These are phyloP conservation scores for Archips crataeganus DNA, from an alignment of 2,888 invertebrate genomes.

Conservation along the genomic window DNA sequence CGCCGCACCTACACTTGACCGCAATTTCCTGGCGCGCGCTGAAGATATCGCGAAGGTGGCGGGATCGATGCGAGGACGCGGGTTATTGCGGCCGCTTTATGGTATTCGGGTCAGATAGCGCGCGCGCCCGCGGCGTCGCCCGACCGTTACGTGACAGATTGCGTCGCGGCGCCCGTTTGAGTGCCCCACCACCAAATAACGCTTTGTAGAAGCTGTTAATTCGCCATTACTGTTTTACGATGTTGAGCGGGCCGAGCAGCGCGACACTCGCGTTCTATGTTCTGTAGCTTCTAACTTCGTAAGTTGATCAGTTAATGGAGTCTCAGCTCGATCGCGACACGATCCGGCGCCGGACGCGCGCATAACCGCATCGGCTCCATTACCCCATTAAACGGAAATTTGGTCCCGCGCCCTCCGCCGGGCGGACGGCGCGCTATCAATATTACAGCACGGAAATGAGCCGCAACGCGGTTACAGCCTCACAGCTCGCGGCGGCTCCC, in stretches of 20 bases:
- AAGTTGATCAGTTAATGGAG: slow-evolving; percentile 12
- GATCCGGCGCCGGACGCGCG: slow-evolving; percentile 9
- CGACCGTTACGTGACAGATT: slow-evolving; percentile 12
- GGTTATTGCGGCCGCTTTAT: slow-evolving; percentile 15
- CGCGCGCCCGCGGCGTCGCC: not conserved
- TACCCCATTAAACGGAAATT: slow-evolving; percentile 18
- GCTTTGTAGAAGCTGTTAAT: not conserved
- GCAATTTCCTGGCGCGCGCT: slow-evolving; percentile 20
- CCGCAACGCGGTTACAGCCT: not conserved
- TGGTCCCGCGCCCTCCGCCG: slow-evolving; percentile 14
- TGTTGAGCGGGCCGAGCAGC: not conserved
- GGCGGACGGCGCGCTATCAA: not conserved
- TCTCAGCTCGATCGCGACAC: not conserved
- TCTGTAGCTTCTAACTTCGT: not conserved
- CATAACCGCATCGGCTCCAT: slow-evolving; percentile 23
- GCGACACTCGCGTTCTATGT: not conserved
- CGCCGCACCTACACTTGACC: slow-evolving; percentile 34
- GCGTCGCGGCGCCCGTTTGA: slow-evolving; percentile 6
- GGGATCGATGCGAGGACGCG: slow-evolving; percentile 29
- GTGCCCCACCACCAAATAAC: not conserved
- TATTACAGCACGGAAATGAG: slow-evolving; percentile 27
- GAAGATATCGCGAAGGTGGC: slow-evolving; percentile 17
- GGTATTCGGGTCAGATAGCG: slow-evolving; percentile 23
- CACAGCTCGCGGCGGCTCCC: not conserved
- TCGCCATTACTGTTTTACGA: slow-evolving; percentile 17